Evolutionary conservation across 2,797 vertebrate species (phyloP).

Genomic region (Aselliscus stoliczkanus): DNA sequence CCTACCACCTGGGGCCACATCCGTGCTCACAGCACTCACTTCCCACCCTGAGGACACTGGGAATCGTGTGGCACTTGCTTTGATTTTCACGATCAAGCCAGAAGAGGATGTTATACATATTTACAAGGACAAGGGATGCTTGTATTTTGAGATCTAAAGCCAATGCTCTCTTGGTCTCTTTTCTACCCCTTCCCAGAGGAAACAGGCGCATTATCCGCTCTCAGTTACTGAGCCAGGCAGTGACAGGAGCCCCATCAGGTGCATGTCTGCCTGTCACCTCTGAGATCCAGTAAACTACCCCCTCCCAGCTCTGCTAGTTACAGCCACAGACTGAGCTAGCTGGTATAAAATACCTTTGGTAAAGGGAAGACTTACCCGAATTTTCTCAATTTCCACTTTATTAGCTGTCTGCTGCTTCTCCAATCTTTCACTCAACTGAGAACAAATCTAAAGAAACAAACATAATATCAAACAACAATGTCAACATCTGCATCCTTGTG

Average conservation of each 20-base stretch:
- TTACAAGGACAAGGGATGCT: background rate
- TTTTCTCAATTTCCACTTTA: conserved; percentile 95
- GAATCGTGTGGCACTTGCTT: background rate
- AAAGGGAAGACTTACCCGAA: conserved; percentile 87
- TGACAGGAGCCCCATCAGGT: background rate
- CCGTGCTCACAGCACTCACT: no score
- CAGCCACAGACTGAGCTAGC: background rate
- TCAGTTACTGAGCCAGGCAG: background rate
- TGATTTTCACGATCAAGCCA: background rate
- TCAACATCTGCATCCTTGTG: background rate
- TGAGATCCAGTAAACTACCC: background rate
- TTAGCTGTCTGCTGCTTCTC: conserved; percentile 97
- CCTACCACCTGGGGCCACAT: background rate
- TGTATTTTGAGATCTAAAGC: background rate
- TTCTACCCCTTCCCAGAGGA: background rate
- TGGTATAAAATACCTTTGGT: background rate
- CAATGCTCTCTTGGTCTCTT: background rate
- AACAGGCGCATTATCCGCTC: background rate
- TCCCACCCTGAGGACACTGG: background rate
- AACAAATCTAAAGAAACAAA: conserved; percentile 91
- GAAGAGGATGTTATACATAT: background rate
- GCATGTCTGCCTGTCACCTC: background rate
- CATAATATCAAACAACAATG: conserved; percentile 43
- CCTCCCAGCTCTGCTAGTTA: no score
- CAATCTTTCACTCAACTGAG: conserved; percentile 96